Base-by-base conservation (phyloP, 2,888 invertebrate genomes). In the Campoplex nolae region DNA sequence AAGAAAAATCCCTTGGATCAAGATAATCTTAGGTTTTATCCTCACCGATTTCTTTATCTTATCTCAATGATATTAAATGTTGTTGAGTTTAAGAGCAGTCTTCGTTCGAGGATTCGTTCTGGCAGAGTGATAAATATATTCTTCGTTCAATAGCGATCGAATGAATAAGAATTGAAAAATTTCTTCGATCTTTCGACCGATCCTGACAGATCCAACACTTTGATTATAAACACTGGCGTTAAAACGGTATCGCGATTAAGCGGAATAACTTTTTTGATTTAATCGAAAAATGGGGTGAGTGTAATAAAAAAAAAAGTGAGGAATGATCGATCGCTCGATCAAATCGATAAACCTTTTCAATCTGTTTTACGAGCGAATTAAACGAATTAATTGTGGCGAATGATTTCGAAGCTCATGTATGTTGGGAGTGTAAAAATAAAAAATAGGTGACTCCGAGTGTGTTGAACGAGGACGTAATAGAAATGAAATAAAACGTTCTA, bases 201-300 rank as follows among this genome's bases (percentile, higher is more conserved):
- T 32, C 28, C 16, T 32, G 28, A 51, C 16, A 11, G 71, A 71
- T 28, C 1, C 16, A 16, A 71, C 16, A 32, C 48, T 28, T 71
- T 18, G 28, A 32, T 45, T 51, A 32, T 28, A 42, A 74, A 9
- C 18, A 54, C 7, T 8, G 18, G 8, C 67, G 28, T 9, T 48
- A 62, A 48, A n/a, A 23, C 2, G 2, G 3, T 11, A 42, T 78
- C 48, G 13, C 48, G 9, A 18, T 67, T 13, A 16, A 56, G 48
- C 51, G 73, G 68, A 68, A 68, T 74, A 68, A 48, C 23, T 16
- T 0, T 54, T 13, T 74, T 23, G n/a, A 58, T 7, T 4, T 6
- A 32, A 78, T 67, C 58, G 62, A 83, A 6, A 86, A 6, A 86
- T 86, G 86, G 83, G 86, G 86, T 86, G 86, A 86, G 86, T 83